phyloP scores from a whole-genome alignment of 2,888 invertebrate species.

The Drosophila leonis region DNA sequence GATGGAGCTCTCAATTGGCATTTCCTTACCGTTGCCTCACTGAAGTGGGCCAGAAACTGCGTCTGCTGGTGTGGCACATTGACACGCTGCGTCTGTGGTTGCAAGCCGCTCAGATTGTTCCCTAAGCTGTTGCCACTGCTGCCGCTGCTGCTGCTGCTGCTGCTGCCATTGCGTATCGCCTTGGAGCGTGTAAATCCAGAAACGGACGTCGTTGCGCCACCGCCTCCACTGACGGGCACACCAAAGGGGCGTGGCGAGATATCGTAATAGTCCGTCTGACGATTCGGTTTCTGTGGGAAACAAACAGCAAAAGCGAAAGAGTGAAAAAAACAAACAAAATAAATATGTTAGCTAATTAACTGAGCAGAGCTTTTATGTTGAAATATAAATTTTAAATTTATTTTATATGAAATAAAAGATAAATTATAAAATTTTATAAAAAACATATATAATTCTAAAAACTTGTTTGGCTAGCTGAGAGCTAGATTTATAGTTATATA shows the following conservation, averaged over 20 bases:
- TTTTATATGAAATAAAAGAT: not conserved
- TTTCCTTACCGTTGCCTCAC: constrained; percentile 82
- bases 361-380: constrained; percentile 19
- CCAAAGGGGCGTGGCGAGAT: constrained; percentile 85
- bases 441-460: not conserved
- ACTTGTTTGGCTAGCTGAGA: not conserved
- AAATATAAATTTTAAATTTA: constrained; percentile 28
- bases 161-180: constrained; percentile 78
- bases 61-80: constrained; percentile 85
- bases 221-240: constrained; percentile 54
- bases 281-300: constrained; percentile 81
- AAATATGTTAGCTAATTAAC: constrained; percentile 48
- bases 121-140: constrained; percentile 40
- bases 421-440: not conserved
- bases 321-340: constrained; percentile 14
- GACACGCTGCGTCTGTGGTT: constrained; percentile 76
- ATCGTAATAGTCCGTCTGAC: constrained; percentile 84
- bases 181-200: constrained; percentile 80
- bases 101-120: constrained; percentile 56
- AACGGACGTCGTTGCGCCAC: constrained; percentile 53
- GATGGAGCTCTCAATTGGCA: constrained; percentile 34
- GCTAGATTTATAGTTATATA: not conserved
- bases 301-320: constrained; percentile 12
- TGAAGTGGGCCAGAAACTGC: constrained; percentile 84
- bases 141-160: constrained; percentile 26